Evolutionary conservation across 1,140 invertebrate species (phyloP).

Genomic region (Hypothenemus hampei): DNA sequence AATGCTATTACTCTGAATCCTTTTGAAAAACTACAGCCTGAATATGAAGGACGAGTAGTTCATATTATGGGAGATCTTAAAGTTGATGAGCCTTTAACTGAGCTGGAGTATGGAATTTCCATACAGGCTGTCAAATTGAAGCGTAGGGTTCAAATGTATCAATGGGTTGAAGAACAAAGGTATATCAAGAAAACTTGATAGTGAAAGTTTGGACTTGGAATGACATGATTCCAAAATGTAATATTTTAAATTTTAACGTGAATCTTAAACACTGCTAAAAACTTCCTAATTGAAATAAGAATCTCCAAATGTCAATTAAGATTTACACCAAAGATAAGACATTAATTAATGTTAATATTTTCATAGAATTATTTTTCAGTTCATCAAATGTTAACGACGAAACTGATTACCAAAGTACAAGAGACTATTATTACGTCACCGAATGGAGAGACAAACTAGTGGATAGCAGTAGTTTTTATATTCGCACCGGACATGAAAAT

Average conservation of each 20-base stretch:
- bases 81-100: constrained; percentile 73
- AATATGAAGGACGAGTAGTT: constrained; percentile 70
- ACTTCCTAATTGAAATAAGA: too few relatives aligned
- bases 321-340: too few relatives aligned
- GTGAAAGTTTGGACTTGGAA: too few relatives aligned
- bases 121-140: constrained; percentile 47
- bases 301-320: too few relatives aligned
- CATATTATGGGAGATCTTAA: constrained; percentile 68
- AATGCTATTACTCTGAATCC: constrained; percentile 55
- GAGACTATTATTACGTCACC: constrained; percentile 65
- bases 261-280: too few relatives aligned
- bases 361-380: too few relatives aligned
- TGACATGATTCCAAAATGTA: too few relatives aligned
- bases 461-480: constrained; percentile 70
- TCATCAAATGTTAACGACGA: constrained; percentile 19
- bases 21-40: constrained; percentile 51
- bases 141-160: constrained; percentile 71
- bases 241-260: too few relatives aligned
- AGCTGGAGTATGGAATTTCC: constrained; percentile 53
- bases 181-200: too few relatives aligned
- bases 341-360: too few relatives aligned
- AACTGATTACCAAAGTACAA: constrained; percentile 31
- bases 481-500: constrained; percentile 70
- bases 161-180: constrained; percentile 78
- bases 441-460: constrained; percentile 80